Percentiles rank a stretch among this genome's conserved stretches.
Conservation (phyloP, 1,140 invertebrate genomes). For the Cherax quadricarinatus region DNA sequence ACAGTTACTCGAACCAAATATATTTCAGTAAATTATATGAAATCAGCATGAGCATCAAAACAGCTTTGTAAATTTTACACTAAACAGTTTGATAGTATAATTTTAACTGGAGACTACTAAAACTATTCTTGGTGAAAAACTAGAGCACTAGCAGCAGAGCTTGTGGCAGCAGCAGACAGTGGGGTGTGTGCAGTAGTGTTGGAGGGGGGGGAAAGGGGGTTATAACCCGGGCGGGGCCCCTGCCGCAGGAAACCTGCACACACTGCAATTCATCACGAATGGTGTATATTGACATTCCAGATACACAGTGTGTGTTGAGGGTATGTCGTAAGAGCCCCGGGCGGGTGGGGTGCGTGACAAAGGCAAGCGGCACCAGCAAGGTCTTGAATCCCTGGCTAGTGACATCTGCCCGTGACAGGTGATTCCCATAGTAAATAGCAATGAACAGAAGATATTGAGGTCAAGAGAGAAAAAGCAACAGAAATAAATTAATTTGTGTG, state of each 20-base stretch:
- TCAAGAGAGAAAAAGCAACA: slow-evolving; percentile 66
- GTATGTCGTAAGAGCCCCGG: slow-evolving; percentile 48
- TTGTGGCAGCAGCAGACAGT: slow-evolving; percentile 67
- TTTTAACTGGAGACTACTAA: slow-evolving; percentile 32
- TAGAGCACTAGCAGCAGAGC: slow-evolving; percentile 65
- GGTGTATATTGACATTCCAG: slow-evolving; percentile 50
- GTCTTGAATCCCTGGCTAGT: slow-evolving; percentile 7
- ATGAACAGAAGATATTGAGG: slow-evolving; percentile 61
- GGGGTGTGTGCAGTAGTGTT: slow-evolving; percentile 48
- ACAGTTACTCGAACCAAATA: slow-evolving; percentile 32
- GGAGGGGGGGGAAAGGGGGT: slow-evolving; percentile 2
- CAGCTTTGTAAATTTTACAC: slow-evolving; percentile 18
- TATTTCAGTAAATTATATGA: slow-evolving; percentile 43
- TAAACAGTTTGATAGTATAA: slow-evolving; percentile 16
- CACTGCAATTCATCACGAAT: slow-evolving; percentile 24
- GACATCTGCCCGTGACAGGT: slow-evolving; percentile 57
- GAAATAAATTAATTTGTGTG: slow-evolving; percentile 68
- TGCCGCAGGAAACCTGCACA: slow-evolving; percentile 46
- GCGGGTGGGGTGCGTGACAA: slow-evolving; percentile 54
- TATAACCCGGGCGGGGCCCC: slow-evolving; percentile 44
- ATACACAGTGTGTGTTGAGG: slow-evolving; percentile 45
- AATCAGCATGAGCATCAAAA: slow-evolving; percentile 36
- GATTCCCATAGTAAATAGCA: slow-evolving; percentile 63
- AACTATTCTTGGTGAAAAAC: slow-evolving; percentile 40
- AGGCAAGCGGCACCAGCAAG: slow-evolving; percentile 29